Evolutionary conservation across 2,797 vertebrate species (phyloP).

Genomic region (Acrossocheilus fasciatus): DNA sequence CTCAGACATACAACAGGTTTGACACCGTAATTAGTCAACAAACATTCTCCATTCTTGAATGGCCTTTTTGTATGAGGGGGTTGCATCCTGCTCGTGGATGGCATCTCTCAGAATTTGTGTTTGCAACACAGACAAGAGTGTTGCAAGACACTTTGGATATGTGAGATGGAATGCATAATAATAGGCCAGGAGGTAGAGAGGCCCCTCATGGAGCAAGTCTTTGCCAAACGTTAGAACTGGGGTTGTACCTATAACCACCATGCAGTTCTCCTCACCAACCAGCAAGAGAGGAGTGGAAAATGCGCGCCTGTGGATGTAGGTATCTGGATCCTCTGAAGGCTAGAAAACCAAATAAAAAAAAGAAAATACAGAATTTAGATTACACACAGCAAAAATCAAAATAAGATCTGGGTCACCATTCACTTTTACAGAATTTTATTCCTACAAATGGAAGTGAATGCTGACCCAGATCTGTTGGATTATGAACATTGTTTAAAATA

Average conservation of each 20-base stretch:
- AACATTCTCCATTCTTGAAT: slow-evolving; percentile 49
- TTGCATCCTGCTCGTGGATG: slow-evolving; percentile 52
- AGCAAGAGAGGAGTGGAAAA: background rate
- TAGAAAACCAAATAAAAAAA: background rate
- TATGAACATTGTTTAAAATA: background rate
- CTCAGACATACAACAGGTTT: background rate
- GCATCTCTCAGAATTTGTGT: background rate
- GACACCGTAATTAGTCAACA: too few species aligned
- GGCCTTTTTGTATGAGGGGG: slow-evolving; percentile 58
- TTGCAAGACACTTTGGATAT: too few species aligned
- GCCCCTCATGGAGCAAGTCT: too few species aligned
- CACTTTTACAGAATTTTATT: too few species aligned
- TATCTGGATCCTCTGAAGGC: background rate
- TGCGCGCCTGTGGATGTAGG: background rate
- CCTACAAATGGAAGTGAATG: too few species aligned
- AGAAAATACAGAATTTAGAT: background rate
- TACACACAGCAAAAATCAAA: background rate
- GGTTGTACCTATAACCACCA: slow-evolving; percentile 23
- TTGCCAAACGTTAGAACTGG: background rate
- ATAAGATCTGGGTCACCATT: background rate
- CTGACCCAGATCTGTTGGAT: too few species aligned
- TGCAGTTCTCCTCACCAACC: slow-evolving; percentile 16
- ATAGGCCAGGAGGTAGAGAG: too few species aligned
- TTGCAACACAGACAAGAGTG: too few species aligned
- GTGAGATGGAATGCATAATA: too few species aligned